Conservation (phyloP, 2,113 vertebrate genomes). For the Tyrannus savana region DNA sequence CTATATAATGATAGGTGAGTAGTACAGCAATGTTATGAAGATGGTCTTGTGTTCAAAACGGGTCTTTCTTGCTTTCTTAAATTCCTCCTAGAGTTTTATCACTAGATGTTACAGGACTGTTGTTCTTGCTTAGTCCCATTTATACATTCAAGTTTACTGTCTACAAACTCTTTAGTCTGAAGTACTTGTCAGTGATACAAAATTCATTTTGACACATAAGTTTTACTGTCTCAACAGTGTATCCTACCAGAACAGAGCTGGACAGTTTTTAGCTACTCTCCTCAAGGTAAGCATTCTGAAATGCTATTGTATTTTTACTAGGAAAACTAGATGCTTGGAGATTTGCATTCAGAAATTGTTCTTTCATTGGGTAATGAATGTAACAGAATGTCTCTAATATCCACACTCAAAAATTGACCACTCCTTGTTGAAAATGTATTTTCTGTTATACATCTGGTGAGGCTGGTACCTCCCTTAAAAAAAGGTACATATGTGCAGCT, state of each 20-base stretch:
- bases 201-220: neutral
- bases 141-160: neutral
- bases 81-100: neutral
- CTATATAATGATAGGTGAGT: neutral
- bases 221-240: neutral
- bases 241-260: neutral
- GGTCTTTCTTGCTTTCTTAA: neutral
- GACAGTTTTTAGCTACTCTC: neutral
- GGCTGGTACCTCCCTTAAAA: neutral
- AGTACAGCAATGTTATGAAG: neutral
- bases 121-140: neutral
- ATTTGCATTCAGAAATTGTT: neutral
- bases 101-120: neutral
- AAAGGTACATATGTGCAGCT: neutral
- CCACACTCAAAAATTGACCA: fast-evolving
- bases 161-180: neutral
- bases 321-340: neutral
- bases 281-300: neutral
- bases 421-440: neutral
- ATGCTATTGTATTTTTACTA: neutral
- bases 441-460: neutral
- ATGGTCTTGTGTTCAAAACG: neutral
- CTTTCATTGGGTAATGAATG: neutral
- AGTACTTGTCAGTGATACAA: neutral
- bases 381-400: neutral